phyloP scores from a whole-genome alignment of 1,140 invertebrate genomes.

The Eurosta solidaginis region DNA sequence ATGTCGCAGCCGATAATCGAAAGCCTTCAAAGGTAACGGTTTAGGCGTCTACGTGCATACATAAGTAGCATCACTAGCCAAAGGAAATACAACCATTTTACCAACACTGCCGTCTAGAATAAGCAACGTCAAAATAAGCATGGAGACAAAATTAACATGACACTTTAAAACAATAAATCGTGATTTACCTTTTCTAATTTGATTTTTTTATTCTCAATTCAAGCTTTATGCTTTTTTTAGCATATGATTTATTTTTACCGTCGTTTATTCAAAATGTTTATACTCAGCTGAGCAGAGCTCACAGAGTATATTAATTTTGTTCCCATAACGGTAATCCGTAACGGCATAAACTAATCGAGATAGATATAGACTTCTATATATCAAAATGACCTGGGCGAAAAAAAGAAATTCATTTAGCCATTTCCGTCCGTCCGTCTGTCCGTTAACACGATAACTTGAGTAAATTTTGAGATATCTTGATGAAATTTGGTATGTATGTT shows the following conservation, averaged over 20 bases:
- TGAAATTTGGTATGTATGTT: no score
- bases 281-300: no score
- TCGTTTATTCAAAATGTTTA: not conserved
- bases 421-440: no score
- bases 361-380: no score
- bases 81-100: not conserved
- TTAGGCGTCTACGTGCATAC: not conserved
- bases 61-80: not conserved
- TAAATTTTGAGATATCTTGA: no score
- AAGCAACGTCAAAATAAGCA: not conserved
- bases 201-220: not conserved
- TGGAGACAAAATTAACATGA: not conserved
- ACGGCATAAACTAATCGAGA: no score
- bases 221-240: not conserved
- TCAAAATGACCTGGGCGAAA: no score
- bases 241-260: not conserved
- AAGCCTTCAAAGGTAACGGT: not conserved
- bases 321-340: no score
- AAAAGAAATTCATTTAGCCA: no score
- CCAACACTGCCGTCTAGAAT: not conserved
- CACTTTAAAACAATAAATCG: not conserved
- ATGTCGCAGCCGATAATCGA: not conserved
- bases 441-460: no score
- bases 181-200: constrained; percentile 7
- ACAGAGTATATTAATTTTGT: no score